These are phyloP conservation scores for Eumeta japonica DNA, from an alignment of 1,140 invertebrate species.

Conservation along the genomic window DNA sequence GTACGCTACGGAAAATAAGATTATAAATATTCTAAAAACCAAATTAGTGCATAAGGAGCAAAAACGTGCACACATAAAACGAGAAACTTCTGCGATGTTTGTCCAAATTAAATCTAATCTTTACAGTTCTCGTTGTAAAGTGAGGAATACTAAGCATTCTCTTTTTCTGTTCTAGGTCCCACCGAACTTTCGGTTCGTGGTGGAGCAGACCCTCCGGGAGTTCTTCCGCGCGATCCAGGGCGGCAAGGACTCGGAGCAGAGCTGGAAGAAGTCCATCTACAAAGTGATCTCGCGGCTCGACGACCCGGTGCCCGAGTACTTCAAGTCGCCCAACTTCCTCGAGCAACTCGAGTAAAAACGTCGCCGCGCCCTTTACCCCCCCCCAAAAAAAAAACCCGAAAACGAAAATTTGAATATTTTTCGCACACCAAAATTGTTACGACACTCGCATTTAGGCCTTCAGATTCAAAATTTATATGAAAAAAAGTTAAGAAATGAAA, in stretches of 20 bases:
- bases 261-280: slow-evolving; percentile 99
- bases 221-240: slow-evolving; percentile 97
- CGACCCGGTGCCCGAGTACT: slow-evolving; percentile 98
- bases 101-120: too few species aligned
- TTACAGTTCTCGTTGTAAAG: too few species aligned
- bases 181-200: slow-evolving; percentile 92
- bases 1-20: too few species aligned
- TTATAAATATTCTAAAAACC: too few species aligned
- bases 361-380: too few species aligned
- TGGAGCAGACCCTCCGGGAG: slow-evolving; percentile 95
- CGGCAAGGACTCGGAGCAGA: slow-evolving; percentile 95
- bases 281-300: slow-evolving; percentile 99
- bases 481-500: slow-evolving; percentile 53
- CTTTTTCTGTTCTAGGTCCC: slow-evolving; percentile 90
- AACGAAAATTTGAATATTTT: slow-evolving; percentile 44
- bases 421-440: slow-evolving; percentile 59
- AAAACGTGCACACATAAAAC: too few species aligned
- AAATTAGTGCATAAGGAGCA: too few species aligned
- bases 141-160: too few species aligned
- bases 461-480: slow-evolving; percentile 61
- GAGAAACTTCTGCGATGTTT: too few species aligned
- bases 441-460: slow-evolving; percentile 62
- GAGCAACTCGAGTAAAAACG: slow-evolving; percentile 88
- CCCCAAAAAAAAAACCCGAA: slow-evolving; percentile 32
- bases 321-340: slow-evolving; percentile 98